Evolutionary conservation across 2,797 vertebrate genomes (phyloP).

Genomic region (Tinamus major): DNA sequence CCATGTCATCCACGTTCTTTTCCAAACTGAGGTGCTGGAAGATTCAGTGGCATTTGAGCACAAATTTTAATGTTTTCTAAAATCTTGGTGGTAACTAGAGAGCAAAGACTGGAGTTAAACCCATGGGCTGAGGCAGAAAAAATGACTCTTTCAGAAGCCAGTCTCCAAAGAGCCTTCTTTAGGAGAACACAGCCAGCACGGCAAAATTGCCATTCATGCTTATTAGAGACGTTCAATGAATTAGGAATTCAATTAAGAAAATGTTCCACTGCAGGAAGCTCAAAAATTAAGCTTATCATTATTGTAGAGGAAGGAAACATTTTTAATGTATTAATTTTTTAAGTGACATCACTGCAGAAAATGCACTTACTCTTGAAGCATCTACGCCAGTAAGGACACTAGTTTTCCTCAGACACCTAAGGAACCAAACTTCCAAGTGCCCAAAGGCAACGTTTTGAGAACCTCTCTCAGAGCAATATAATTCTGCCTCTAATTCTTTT

Average conservation of each 20-base stretch:
- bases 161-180: not conserved
- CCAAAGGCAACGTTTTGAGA: not conserved
- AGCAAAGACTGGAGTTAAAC: conserved; percentile 5
- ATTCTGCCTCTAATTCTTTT: not conserved
- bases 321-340: conserved; percentile 45
- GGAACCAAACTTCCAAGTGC: no score
- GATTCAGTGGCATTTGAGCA: not conserved
- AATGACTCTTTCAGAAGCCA: not conserved
- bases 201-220: conserved; percentile 59
- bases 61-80: not conserved
- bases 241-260: conserved; percentile 69
- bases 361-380: not conserved
- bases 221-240: conserved; percentile 55
- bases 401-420: not conserved
- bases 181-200: conserved; percentile 1
- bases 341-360: not conserved
- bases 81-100: not conserved
- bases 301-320: conserved; percentile 63
- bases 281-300: conserved; percentile 53
- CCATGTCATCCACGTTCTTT: not conserved
- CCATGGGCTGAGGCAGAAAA: not conserved
- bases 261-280: conserved; percentile 67
- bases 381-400: not conserved
- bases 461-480: not conserved
- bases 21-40: not conserved